Evolutionary conservation across 2,888 invertebrate species (phyloP).

Genomic region (Deilephila porcellus): DNA sequence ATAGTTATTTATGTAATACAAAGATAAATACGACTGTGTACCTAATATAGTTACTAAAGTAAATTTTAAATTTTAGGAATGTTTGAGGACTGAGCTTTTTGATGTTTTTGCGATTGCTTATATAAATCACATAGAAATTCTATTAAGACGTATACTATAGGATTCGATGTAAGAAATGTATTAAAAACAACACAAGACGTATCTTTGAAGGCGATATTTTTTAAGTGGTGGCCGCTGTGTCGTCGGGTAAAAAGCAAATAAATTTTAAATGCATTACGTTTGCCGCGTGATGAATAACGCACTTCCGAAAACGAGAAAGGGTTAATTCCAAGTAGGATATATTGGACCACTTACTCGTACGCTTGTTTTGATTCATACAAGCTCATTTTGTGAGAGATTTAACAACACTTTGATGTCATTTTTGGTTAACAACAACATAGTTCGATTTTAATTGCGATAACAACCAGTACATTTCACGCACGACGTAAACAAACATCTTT

Average conservation of each 20-base stretch:
- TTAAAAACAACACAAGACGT: constrained; percentile 42
- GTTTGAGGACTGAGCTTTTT: too few relatives aligned
- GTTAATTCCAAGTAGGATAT: constrained; percentile 24
- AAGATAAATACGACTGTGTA: too few relatives aligned
- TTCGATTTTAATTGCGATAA: not conserved
- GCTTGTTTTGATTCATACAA: constrained; percentile 23
- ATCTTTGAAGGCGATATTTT: constrained; percentile 59
- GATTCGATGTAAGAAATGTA: constrained; percentile 50
- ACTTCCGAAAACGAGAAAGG: constrained; percentile 52
- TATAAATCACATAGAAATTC: not conserved
- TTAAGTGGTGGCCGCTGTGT: constrained; percentile 60
- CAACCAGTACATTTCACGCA: not conserved
- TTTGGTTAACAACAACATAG: constrained; percentile 1
- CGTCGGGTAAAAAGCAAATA: constrained; percentile 76
- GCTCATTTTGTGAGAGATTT: constrained; percentile 2
- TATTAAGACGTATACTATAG: constrained; percentile 45
- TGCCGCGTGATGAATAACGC: constrained; percentile 72
- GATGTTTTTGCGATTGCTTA: not conserved
- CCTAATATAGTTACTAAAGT: too few relatives aligned
- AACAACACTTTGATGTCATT: not conserved
- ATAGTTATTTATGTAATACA: too few relatives aligned
- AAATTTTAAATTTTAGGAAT: too few relatives aligned
- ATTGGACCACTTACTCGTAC: constrained; percentile 19
- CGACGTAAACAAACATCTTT: too few relatives aligned
- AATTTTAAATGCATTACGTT: constrained; percentile 77